Percentiles rank a stretch among this genome's conserved stretches.
Evolutionary conservation across 2,888 invertebrate genomes (phyloP).

Genomic region (Lasioglossum villosulum): DNA sequence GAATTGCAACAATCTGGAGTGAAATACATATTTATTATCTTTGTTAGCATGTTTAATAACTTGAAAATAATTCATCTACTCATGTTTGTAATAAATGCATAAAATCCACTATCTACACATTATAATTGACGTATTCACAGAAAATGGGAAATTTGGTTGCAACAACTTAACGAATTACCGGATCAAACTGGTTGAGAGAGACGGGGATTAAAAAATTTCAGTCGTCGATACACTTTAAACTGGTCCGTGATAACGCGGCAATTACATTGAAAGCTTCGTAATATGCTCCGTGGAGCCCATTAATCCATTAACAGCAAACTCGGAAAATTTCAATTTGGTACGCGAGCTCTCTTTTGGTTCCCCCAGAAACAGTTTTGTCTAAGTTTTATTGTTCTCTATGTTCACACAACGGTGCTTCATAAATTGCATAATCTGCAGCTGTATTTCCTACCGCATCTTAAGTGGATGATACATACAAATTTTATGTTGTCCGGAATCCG

Average conservation of each 20-base stretch:
- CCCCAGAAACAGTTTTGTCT: conserved; percentile 2
- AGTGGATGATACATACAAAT: conserved; percentile 16
- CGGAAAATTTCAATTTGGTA: conserved; percentile 34
- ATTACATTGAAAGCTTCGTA: conserved; percentile 43
- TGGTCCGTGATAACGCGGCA: not conserved
- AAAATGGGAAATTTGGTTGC: not conserved
- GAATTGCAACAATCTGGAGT: too few species aligned
- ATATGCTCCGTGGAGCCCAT: not conserved
- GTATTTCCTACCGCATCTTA: conserved; percentile 10
- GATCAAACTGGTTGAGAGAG: not conserved
- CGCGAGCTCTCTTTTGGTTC: not conserved
- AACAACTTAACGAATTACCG: not conserved
- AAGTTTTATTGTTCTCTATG: not conserved
- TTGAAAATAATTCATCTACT: too few species aligned
- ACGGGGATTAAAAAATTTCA: not conserved
- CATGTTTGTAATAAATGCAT: too few species aligned
- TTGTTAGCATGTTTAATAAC: too few species aligned
- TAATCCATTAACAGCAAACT: conserved; percentile 39
- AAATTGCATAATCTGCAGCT: conserved; percentile 28
- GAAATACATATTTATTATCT: too few species aligned
- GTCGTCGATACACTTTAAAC: not conserved
- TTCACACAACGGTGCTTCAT: conserved; percentile 22
- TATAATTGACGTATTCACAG: not conserved
- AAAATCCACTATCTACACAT: too few species aligned
- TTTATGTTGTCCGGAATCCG: not conserved